phyloP scores from a whole-genome alignment of 2,888 invertebrate species.

The Frankliniella fusca region DNA sequence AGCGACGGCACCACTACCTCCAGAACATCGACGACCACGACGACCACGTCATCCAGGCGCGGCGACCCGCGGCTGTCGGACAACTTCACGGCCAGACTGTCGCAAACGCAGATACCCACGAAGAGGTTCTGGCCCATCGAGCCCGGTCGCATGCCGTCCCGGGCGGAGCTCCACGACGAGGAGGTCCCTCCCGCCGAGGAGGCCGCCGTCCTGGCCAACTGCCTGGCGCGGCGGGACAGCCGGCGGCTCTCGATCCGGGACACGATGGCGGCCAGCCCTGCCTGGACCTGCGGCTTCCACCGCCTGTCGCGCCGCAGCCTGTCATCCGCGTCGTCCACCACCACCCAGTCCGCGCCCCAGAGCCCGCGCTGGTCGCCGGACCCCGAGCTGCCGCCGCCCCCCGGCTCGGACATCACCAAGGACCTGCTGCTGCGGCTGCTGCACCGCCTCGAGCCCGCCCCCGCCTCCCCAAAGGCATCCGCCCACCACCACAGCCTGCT shows the following conservation, averaged over 20 bases:
- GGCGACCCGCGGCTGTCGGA: conserved; percentile 31
- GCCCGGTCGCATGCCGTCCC: conserved; percentile 30
- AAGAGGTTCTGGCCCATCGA: conserved; percentile 32
- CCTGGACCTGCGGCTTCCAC: conserved; percentile 50
- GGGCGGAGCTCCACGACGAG: conserved; percentile 24
- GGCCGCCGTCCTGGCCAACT: conserved; percentile 28
- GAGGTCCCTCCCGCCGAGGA: conserved; percentile 17
- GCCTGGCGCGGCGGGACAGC: conserved; percentile 10
- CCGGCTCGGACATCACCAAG: conserved; percentile 54
- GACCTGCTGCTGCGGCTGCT: conserved; percentile 62
- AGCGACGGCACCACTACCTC: neutral
- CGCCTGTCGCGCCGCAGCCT: conserved; percentile 31
- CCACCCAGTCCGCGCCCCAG: conserved; percentile 41
- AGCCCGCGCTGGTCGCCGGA: conserved; percentile 40
- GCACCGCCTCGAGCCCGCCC: conserved; percentile 1
- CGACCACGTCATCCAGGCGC: neutral
- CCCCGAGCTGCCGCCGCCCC: conserved; percentile 29
- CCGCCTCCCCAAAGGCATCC: neutral
- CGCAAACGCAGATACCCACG: neutral
- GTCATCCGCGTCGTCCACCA: conserved; percentile 36
- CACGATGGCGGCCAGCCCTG: conserved; percentile 53
- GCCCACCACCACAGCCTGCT: conserved; percentile 13
- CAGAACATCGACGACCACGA: neutral
- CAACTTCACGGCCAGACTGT: neutral
- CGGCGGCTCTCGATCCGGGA: conserved; percentile 52